A percentile compares a stretch with the other conserved stretches of the same genome.
phyloP scores from a whole-genome alignment of 2,113 vertebrate species.

The Podilymbus podiceps region DNA sequence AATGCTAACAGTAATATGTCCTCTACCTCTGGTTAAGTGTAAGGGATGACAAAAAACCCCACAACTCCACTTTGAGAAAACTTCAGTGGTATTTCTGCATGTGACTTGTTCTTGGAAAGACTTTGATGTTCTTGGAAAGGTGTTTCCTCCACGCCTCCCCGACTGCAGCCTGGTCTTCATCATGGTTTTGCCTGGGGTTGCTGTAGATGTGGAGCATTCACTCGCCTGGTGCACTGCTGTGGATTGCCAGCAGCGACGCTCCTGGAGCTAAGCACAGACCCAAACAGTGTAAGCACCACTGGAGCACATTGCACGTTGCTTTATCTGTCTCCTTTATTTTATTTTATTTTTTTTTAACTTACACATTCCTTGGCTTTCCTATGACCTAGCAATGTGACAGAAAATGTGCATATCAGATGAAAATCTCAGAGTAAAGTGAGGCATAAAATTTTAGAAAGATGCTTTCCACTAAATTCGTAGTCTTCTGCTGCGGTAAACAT shows the following conservation, averaged over 20 bases:
- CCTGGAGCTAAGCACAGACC: neutral
- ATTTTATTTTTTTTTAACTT: neutral
- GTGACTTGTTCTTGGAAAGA: neutral
- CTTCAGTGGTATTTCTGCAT: neutral
- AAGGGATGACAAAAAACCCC: neutral
- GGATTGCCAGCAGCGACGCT: rapidly evolving
- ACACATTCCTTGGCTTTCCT: neutral
- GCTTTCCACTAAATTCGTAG: neutral
- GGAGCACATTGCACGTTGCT: neutral
- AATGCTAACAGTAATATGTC: neutral
- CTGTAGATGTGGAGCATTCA: neutral
- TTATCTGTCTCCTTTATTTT: neutral
- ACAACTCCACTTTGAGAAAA: neutral
- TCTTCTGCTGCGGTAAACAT: neutral
- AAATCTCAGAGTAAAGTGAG: neutral
- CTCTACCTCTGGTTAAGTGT: neutral
- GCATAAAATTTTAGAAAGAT: neutral
- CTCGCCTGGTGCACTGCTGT: neutral
- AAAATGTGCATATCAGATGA: neutral
- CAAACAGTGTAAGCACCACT: neutral
- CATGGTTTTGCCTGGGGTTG: neutral
- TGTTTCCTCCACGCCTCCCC: neutral
- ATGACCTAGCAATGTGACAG: neutral
- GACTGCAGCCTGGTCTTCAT: neutral
- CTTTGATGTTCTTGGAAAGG: neutral